Conservation (phyloP, 2,888 invertebrate genomes). For the Cheilosia pagana region DNA sequence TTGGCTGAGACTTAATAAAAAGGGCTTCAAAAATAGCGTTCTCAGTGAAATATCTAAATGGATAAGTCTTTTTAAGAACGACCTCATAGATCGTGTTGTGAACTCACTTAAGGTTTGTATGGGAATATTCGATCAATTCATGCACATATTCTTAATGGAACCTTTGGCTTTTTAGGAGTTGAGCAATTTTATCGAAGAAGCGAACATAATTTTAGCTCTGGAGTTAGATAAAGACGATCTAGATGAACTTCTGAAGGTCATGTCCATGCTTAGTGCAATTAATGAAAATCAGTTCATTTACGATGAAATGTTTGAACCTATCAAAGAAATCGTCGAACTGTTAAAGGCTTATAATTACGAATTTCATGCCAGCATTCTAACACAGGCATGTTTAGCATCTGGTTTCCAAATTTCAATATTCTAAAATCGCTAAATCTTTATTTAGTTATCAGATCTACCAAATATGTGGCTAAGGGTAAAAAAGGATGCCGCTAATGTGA, state of each 20-base stretch:
- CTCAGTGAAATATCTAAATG: slow-evolving; percentile 93
- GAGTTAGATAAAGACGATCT: slow-evolving; percentile 93
- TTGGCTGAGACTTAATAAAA: slow-evolving; percentile 92
- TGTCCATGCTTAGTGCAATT: slow-evolving; percentile 91
- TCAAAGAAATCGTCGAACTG: slow-evolving; percentile 93
- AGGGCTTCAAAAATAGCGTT: slow-evolving; percentile 91
- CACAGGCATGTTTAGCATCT: slow-evolving; percentile 85
- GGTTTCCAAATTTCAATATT: background rate
- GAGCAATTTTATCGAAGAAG: slow-evolving; percentile 90
- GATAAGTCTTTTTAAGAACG: slow-evolving; percentile 94
- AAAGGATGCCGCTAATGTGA: slow-evolving; percentile 91
- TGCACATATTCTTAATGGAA: background rate
- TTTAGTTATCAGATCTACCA: slow-evolving; percentile 89
- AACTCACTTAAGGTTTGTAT: slow-evolving; percentile 85
- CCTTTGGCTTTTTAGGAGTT: slow-evolving; percentile 85
- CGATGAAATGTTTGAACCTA: slow-evolving; percentile 95
- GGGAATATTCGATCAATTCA: slow-evolving; percentile 84
- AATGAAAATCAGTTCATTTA: slow-evolving; percentile 91
- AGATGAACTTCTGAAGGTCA: slow-evolving; percentile 91
- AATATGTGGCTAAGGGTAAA: slow-evolving; percentile 94
- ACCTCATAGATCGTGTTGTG: slow-evolving; percentile 92
- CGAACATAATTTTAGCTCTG: slow-evolving; percentile 88
- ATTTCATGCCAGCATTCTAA: slow-evolving; percentile 90
- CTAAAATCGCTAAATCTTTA: background rate
- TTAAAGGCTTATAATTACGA: slow-evolving; percentile 94